phyloP scores from a whole-genome alignment of 2,113 vertebrate genomes.

The Elgaria multicarinata region DNA sequence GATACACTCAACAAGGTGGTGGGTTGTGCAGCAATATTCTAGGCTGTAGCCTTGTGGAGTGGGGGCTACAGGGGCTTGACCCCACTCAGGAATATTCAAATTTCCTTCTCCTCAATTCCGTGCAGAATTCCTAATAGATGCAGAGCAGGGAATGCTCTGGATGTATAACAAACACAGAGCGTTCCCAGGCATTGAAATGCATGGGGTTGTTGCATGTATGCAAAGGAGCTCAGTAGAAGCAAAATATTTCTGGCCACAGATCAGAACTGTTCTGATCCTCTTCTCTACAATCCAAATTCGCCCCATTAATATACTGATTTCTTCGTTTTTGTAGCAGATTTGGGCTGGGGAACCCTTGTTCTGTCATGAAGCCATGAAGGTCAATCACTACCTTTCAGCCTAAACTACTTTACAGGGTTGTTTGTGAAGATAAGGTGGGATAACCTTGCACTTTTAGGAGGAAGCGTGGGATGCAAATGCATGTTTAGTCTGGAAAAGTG shows the following conservation, averaged over 20 bases:
- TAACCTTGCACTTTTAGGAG: not conserved
- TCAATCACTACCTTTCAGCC: not conserved
- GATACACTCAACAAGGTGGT: too few species aligned
- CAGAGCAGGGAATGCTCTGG: not conserved
- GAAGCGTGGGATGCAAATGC: not conserved
- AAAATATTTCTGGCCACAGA: too few species aligned
- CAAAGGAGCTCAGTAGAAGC: not conserved
- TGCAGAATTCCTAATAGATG: too few species aligned
- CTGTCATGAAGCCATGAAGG: not conserved
- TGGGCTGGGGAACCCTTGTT: not conserved
- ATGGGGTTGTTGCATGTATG: not conserved
- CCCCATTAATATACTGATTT: too few species aligned
- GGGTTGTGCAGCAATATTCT: not conserved
- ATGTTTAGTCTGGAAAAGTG: too few species aligned
- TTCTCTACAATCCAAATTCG: not conserved
- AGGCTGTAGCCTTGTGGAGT: not conserved
- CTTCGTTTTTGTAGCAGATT: not conserved
- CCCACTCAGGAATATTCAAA: not conserved
- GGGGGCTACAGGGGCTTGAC: too few species aligned
- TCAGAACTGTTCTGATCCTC: not conserved
- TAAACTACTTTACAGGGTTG: not conserved
- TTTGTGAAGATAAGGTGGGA: not conserved
- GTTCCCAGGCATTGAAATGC: not conserved
- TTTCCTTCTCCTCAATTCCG: not conserved
- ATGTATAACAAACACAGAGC: not conserved